A percentile compares a stretch with the other conserved stretches of the same genome.
phyloP scores from a whole-genome alignment of 35 echinoderm and acorn worm species.

The Ptychodera flava region DNA sequence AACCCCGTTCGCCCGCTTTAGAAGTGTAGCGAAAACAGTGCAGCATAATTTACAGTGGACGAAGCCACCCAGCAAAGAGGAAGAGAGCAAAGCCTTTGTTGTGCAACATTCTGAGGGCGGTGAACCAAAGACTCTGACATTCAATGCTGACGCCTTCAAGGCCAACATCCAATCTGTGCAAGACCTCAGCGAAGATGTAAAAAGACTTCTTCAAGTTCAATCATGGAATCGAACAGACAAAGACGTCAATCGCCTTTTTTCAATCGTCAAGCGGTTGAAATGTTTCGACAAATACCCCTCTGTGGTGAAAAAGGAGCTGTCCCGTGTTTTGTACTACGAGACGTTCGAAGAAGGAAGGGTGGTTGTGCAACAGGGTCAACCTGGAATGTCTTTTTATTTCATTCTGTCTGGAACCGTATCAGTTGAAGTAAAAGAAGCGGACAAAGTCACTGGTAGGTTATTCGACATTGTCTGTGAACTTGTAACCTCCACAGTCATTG shows the following conservation, averaged over 20 bases:
- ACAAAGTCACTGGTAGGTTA: slow-evolving; percentile 64
- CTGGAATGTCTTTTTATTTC: slow-evolving; percentile 86
- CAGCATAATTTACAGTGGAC: slow-evolving; percentile 93
- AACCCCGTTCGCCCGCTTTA: slow-evolving; percentile 62
- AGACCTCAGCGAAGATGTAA: slow-evolving; percentile 32
- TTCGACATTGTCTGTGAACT: no score
- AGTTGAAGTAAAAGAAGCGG: slow-evolving; percentile 64
- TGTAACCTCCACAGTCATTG: no score
- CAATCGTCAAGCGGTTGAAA: slow-evolving; percentile 73
- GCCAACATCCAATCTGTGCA: slow-evolving; percentile 82
- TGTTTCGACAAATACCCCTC: slow-evolving; percentile 73
- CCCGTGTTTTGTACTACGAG: slow-evolving; percentile 70
- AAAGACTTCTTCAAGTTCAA: slow-evolving; percentile 66
- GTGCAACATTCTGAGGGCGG: slow-evolving; percentile 75
- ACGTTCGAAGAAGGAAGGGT: slow-evolving; percentile 75
- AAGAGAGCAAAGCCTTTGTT: slow-evolving; percentile 53
- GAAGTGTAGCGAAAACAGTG: slow-evolving; percentile 71
- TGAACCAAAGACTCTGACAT: slow-evolving; percentile 64
- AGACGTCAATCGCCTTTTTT: slow-evolving; percentile 55
- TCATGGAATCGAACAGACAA: slow-evolving; percentile 49
- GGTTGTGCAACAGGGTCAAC: slow-evolving; percentile 86
- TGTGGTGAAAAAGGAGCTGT: slow-evolving; percentile 56
- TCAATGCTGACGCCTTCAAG: slow-evolving; percentile 90
- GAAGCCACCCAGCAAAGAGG: slow-evolving; percentile 39
- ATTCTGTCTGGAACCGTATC: slow-evolving; percentile 65